Percentiles rank a stretch among this genome's conserved stretches.
Evolutionary conservation across 2,797 vertebrate species (phyloP).

Genomic region (Balearica regulorum): DNA sequence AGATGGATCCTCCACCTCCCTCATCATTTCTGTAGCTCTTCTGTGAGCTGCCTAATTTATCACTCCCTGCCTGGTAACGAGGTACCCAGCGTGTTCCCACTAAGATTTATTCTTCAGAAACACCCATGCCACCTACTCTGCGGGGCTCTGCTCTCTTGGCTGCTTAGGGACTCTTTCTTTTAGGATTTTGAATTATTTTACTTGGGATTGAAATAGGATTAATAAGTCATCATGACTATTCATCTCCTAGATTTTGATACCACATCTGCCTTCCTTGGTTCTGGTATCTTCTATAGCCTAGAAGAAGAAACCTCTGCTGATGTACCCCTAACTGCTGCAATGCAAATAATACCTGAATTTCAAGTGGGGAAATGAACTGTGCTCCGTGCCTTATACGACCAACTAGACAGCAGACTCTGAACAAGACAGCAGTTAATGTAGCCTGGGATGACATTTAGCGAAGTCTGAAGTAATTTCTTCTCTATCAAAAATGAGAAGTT

Average conservation of each 20-base stretch:
- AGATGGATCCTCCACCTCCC: conserved; percentile 50
- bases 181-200: neutral
- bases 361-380: neutral
- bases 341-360: neutral
- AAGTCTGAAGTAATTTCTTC: neutral
- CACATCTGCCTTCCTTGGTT: neutral
- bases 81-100: neutral
- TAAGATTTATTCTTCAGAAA: conserved; percentile 28
- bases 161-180: neutral
- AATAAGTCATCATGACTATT: neutral
- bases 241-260: neutral
- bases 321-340: neutral
- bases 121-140: conserved; percentile 9
- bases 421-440: neutral
- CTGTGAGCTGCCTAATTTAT: conserved; percentile 55
- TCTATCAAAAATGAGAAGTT: neutral
- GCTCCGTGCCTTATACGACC: neutral
- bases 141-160: neutral
- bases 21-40: conserved; percentile 57
- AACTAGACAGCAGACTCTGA: neutral
- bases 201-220: neutral
- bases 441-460: neutral
- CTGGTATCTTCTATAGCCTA: neutral
- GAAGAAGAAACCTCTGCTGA: neutral
- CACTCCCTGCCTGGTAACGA: conserved; percentile 40